A percentile compares a stretch with the other conserved stretches of the same genome.
Conservation (phyloP, 2,113 vertebrate genomes). For the Cyanistes caeruleus region DNA sequence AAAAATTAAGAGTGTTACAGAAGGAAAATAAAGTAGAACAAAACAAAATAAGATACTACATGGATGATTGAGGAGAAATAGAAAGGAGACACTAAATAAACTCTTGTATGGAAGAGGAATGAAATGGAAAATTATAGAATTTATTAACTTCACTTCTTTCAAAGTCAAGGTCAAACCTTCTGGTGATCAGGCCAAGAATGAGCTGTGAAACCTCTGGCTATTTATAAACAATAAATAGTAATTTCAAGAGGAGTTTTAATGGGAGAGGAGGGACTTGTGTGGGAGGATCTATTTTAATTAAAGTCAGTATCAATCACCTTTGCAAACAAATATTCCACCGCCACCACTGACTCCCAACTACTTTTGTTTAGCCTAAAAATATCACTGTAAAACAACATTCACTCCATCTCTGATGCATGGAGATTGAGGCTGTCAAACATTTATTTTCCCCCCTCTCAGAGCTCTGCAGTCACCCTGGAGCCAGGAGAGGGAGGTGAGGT, state of each 20-base stretch:
- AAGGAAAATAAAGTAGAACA: not conserved
- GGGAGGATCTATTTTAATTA: conserved; percentile 13
- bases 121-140: not conserved
- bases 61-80: not conserved
- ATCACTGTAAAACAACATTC: not conserved
- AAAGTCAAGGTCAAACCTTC: not conserved
- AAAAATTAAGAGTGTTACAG: not conserved
- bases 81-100: not conserved
- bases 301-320: not conserved
- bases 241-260: not conserved
- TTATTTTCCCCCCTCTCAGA: not conserved
- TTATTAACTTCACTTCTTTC: not conserved
- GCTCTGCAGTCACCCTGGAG: not conserved
- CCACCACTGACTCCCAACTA: not conserved
- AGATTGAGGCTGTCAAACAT: not conserved
- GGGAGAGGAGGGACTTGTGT: not conserved
- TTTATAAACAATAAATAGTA: not conserved
- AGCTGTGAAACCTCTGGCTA: not conserved
- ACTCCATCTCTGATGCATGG: not conserved
- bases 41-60: not conserved
- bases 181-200: not conserved
- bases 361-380: conserved; percentile 27
- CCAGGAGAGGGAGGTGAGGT: not conserved
- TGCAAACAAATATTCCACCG: not conserved
- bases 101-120: not conserved